phyloP scores from a whole-genome alignment of 2,888 invertebrate genomes.

The Drosophila cognata region DNA sequence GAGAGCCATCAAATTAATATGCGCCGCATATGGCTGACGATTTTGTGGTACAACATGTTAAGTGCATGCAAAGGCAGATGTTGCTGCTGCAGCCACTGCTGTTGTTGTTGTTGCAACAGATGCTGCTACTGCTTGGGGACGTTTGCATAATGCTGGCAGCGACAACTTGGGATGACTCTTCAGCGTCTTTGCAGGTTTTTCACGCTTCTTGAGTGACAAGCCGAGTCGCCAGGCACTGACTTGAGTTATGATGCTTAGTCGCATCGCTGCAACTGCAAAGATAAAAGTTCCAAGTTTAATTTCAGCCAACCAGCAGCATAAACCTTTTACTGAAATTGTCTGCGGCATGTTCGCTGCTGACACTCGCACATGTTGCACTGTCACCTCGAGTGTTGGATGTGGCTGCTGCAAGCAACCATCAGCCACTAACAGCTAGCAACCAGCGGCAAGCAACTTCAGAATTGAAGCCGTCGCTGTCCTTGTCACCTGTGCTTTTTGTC shows the following conservation, averaged over 20 bases:
- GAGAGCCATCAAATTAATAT: constrained; percentile 82
- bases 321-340: constrained; percentile 77
- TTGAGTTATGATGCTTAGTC: constrained; percentile 78
- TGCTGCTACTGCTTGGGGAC: constrained; percentile 42
- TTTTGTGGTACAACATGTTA: constrained; percentile 81
- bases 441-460: constrained; percentile 15
- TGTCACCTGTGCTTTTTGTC: constrained; percentile 71
- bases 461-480: constrained; percentile 20
- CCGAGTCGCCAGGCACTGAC: constrained; percentile 48
- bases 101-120: constrained; percentile 1
- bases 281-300: constrained; percentile 67
- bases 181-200: constrained; percentile 69
- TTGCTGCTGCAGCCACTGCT: constrained; percentile 16
- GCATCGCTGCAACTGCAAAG: constrained; percentile 62
- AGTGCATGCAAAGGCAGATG: constrained; percentile 72
- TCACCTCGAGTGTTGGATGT: constrained; percentile 65
- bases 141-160: constrained; percentile 68
- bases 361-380: constrained; percentile 73
- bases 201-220: constrained; percentile 73
- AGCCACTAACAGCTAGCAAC: neutral
- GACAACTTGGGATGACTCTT: constrained; percentile 53
- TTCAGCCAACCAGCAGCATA: constrained; percentile 55
- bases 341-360: constrained; percentile 63
- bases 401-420: constrained; percentile 16
- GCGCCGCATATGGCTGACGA: constrained; percentile 81